Evolutionary conservation across 2,797 vertebrate species (phyloP), one percentile per base, ranked within the genome.

Genomic region (Cossypha caffra): DNA sequence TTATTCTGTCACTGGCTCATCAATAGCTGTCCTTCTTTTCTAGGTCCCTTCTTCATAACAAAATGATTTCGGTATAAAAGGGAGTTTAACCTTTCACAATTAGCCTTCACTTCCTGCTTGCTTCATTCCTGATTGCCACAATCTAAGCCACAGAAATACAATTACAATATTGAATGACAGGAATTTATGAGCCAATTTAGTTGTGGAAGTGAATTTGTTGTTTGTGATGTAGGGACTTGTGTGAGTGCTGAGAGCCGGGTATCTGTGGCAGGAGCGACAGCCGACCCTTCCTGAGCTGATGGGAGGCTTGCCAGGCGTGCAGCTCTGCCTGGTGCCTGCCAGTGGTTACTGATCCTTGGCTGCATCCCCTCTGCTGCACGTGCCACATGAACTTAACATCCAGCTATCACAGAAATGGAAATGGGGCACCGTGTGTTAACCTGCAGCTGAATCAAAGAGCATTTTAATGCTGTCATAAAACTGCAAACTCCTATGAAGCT

Each of bases 1-100:
- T 87, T 92, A 35, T 76, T 90, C 59, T 66, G 3, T 88, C 55
- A 24, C 59, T 77, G 50, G 45, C 84, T 86, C 82, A 90, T 82
- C 67, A 55, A 35, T 67, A 43, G 50, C 68, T 73, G 54, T 79
- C 74, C 82, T 90, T 95, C 69, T 77, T 89, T 88, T 86, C 87
- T 68, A 40, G 48, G 37, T 74, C 76, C 28, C 4, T 93, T 93
- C 83, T 76, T 91, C 42, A 23, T 66, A 78, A 61, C 42, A 83
- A 67, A 91, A 59, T 58, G 0, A 82, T 77, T 74, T 88, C 4
- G 0, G 35, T 54, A 35, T 83, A 37, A 88, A 81, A 86, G 33
- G 16, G 24, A 86, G 55, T 68, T 79, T 75, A 73, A 55, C 81
- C 64, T 71, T 82, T 57, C 54, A 43, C 57, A 51, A 48, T 90